A percentile compares a stretch with the other conserved stretches of the same genome.
Conservation (phyloP, 2,888 invertebrate genomes). For the Xylocampa areola region DNA sequence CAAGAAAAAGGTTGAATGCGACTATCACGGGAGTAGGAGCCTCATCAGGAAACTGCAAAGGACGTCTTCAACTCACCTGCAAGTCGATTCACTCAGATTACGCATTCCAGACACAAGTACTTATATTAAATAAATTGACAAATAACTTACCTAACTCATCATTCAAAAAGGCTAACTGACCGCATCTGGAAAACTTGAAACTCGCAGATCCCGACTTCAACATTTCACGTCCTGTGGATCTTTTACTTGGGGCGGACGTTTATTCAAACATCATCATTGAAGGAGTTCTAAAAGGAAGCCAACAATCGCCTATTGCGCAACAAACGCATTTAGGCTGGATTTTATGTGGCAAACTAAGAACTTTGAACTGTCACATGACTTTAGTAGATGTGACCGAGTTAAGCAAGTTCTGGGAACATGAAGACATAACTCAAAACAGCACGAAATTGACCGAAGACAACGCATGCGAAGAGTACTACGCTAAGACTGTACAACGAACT, state of each 20-base stretch:
- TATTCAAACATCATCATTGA: slow-evolving; percentile 3
- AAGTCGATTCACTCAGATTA: slow-evolving; percentile 19
- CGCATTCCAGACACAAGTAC: slow-evolving; percentile 12
- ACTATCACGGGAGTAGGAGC: slow-evolving; percentile 3
- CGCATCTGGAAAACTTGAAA: slow-evolving; percentile 4
- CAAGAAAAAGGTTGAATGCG: slow-evolving; percentile 2
- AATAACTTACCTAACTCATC: slow-evolving; percentile 11
- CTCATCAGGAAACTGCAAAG: slow-evolving; percentile 3
- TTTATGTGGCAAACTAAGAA: slow-evolving; percentile 10
- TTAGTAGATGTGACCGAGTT: neutral
- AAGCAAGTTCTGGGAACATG: slow-evolving; percentile 8
- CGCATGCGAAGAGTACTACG: slow-evolving; percentile 33
- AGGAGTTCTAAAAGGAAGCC: neutral
- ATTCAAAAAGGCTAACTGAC: neutral
- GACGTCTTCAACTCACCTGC: neutral
- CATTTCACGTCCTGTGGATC: neutral
- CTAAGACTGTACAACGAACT: slow-evolving; percentile 14
- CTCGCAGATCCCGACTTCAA: slow-evolving; percentile 15
- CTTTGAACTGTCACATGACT: slow-evolving; percentile 8
- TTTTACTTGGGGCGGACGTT: slow-evolving; percentile 12
- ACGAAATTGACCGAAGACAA: slow-evolving; percentile 15
- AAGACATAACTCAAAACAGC: neutral
- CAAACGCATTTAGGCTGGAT: slow-evolving; percentile 17
- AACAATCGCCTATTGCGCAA: slow-evolving; percentile 7
- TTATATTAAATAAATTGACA: slow-evolving; percentile 9